A percentile compares a stretch with the other conserved stretches of the same genome.
These are phyloP conservation scores for Caerostris extrusa DNA, from an alignment of 1,140 invertebrate genomes.

Conservation along the genomic window DNA sequence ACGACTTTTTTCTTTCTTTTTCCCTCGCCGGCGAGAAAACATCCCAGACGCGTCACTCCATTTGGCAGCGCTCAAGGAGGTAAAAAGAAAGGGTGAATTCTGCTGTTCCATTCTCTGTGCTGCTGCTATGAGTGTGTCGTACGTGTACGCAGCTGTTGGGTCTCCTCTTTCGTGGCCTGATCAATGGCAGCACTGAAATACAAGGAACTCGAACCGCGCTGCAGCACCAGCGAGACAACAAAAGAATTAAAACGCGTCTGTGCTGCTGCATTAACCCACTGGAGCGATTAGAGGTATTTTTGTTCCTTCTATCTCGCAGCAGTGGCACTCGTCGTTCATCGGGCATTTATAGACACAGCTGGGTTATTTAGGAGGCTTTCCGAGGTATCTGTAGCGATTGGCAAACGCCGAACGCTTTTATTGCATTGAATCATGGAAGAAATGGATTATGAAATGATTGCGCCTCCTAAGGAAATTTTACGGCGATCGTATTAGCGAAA, in stretches of 20 bases:
- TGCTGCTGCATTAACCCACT: too few species aligned
- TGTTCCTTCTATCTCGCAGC: background rate
- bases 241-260: background rate
- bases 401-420: background rate
- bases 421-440: background rate
- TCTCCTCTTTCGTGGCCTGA: conserved; percentile 1
- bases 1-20: background rate
- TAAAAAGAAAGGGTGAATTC: conserved; percentile 59
- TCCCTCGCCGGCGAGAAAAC: conserved; percentile 24
- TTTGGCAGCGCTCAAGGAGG: conserved; percentile 50
- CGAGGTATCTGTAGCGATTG: background rate
- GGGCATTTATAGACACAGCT: conserved; percentile 32
- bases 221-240: background rate
- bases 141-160: conserved; percentile 30
- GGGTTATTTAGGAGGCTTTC: conserved; percentile 8
- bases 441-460: too few species aligned
- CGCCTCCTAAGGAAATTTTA: background rate
- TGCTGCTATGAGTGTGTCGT: conserved; percentile 8
- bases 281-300: background rate
- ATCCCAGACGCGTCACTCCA: conserved; percentile 53
- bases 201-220: background rate
- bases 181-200: background rate
- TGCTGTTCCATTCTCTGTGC: conserved; percentile 21
- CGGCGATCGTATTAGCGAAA: too few species aligned
- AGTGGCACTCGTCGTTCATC: background rate